A percentile compares a stretch with the other conserved stretches of the same genome.
phyloP scores from a whole-genome alignment of 2,113 vertebrate species.

The western clawed frog (Xenopus tropicalis) region DNA sequence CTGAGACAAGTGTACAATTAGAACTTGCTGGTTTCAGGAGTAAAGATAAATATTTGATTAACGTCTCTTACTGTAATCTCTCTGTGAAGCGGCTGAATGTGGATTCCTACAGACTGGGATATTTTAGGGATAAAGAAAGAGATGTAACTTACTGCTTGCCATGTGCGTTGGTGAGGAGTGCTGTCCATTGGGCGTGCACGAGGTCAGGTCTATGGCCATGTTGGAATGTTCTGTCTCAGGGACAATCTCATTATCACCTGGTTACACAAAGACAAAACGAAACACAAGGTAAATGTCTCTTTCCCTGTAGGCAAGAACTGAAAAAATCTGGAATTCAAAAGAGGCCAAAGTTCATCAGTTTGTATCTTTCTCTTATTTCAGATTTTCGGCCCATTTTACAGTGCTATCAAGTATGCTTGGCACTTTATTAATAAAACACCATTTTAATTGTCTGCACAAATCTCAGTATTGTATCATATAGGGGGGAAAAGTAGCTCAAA shows the following conservation, averaged over 20 bases:
- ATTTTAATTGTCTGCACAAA: too few species aligned
- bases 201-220: slow-evolving; percentile 87
- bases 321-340: slow-evolving; percentile 19
- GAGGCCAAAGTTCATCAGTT: slow-evolving; percentile 1
- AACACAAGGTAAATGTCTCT: background rate
- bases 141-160: slow-evolving; percentile 81
- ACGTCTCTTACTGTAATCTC: background rate
- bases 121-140: background rate
- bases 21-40: background rate
- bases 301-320: slow-evolving; percentile 13
- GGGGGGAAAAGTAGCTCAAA: too few species aligned
- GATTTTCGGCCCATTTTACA: too few species aligned
- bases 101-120: background rate
- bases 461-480: too few species aligned
- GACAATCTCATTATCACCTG: slow-evolving; percentile 95
- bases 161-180: slow-evolving; percentile 81
- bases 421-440: too few species aligned
- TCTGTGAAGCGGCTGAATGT: too few species aligned
- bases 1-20: background rate
- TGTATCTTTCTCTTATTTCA: too few species aligned
- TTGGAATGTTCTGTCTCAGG: slow-evolving; percentile 85
- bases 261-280: slow-evolving; percentile 54
- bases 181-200: slow-evolving; percentile 87
- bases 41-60: background rate
- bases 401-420: too few species aligned